phyloP scores from a whole-genome alignment of 2,113 vertebrate genomes.

The Halcyon malimbica region DNA sequence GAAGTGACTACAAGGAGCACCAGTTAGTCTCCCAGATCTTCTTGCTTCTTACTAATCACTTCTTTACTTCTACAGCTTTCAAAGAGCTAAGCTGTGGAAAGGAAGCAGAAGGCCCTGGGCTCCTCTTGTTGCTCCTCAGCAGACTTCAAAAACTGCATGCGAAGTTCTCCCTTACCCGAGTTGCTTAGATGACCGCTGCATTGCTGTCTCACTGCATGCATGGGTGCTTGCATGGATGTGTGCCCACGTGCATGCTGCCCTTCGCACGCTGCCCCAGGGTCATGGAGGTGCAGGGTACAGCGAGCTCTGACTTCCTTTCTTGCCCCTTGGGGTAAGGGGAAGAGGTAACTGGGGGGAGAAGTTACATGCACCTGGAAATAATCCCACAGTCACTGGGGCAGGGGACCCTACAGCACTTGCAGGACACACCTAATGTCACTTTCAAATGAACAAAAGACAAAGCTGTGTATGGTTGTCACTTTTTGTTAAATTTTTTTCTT shows the following conservation, averaged over 20 bases:
- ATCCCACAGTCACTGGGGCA: not conserved
- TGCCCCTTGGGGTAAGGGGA: not conserved
- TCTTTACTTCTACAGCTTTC: not conserved
- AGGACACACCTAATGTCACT: not conserved
- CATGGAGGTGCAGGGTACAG: not conserved
- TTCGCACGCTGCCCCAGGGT: not conserved
- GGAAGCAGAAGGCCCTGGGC: not conserved
- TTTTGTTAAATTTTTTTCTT: conserved; percentile 58
- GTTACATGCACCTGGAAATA: not conserved
- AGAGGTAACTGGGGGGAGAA: not conserved
- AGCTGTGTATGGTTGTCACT: conserved; percentile 18
- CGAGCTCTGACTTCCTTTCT: not conserved
- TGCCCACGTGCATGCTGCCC: conserved; percentile 12
- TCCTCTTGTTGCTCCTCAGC: not conserved
- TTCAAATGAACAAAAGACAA: not conserved
- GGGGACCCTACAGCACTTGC: not conserved
- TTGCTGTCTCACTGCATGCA: not conserved
- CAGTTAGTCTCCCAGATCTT: not conserved
- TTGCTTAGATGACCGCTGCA: not conserved
- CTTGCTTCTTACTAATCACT: not conserved
- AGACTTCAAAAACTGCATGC: not conserved
- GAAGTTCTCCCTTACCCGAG: not conserved
- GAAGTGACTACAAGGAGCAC: not conserved
- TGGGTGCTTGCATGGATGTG: conserved; percentile 59
- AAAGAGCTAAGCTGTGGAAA: not conserved